phyloP scores from a whole-genome alignment of 2,113 vertebrate species.

The Pelecanus crispus region DNA sequence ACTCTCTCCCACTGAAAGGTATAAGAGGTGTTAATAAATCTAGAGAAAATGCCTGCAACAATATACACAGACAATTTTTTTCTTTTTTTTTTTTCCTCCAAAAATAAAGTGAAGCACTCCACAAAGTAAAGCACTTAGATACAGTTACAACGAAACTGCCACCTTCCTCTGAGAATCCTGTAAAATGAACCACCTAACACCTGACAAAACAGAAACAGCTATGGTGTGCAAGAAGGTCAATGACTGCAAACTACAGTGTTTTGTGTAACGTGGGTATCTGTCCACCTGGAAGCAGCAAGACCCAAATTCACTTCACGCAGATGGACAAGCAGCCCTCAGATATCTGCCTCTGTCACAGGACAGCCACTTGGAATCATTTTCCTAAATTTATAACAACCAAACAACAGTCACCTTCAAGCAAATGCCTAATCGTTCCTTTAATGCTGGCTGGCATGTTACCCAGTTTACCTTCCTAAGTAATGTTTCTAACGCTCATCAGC shows the following conservation, averaged over 20 bases:
- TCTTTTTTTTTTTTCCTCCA: fast-evolving
- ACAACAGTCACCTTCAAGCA: neutral
- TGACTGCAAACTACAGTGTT: neutral
- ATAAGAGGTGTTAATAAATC: neutral
- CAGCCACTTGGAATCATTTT: neutral
- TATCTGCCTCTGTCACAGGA: neutral
- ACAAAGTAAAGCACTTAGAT: neutral
- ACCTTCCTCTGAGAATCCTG: neutral
- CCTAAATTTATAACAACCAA: neutral
- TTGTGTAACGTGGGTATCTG: neutral
- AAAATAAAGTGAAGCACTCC: neutral
- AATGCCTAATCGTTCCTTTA: neutral
- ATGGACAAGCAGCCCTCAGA: neutral
- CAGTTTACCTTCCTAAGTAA: neutral
- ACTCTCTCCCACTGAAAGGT: neutral
- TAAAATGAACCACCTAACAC: neutral
- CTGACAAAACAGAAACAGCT: neutral
- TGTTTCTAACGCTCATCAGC: neutral
- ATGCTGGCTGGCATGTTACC: neutral
- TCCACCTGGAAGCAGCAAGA: neutral
- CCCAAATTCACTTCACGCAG: neutral
- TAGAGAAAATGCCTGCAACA: neutral
- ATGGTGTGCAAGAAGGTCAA: neutral
- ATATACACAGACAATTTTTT: neutral
- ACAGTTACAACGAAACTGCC: neutral